Base-by-base conservation (phyloP, 1,140 invertebrate genomes). In the Ptiloglossa arizonensis region DNA sequence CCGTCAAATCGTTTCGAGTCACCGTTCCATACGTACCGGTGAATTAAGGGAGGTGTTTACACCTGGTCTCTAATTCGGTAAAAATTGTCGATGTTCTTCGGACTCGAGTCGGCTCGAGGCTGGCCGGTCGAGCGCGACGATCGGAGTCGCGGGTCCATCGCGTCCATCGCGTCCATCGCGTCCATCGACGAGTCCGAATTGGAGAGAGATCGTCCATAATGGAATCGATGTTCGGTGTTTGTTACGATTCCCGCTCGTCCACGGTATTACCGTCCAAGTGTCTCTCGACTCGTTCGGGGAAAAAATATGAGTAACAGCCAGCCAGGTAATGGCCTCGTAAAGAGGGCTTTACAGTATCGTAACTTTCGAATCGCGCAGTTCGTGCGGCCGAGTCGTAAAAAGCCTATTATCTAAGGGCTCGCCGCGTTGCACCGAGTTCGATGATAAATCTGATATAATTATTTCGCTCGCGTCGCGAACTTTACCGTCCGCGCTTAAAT, bases 311-410 rank as follows among this genome's bases (percentile, higher is more conserved):
- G 83, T 86, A 86, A 86, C 73, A 87, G 83, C 74, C 54, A n/a
- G n/a, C 64, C 29, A 63, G 81, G 79, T 87, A 85, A 87, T 76
- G 79, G 84, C 78, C 80, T 87, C 87, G 85, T 88, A 87, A 87
- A 88, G 63, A 63, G 80, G 67, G 66, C 80, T 87, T 87, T 87
- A 73, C 85, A 79, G 80, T 87, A 88, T 87, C 87, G 82, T 88
- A 87, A 88, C 80, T 88, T 87, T 86, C 79, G 57, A 80, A 82
- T 75, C 76, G 76, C 68, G 72, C 57, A 72, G 83, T 79, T 82
- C 73, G 83, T 71, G 81, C 83, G 68, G 57, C 73, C 59, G 59
- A 79, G 83, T 76, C 83, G 59, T 85, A 87, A 86, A 86, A 81
- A 85, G 75, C 80, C 80, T 86, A 86, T 86, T 85, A 86, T 86